A percentile compares a stretch with the other conserved stretches of the same genome.
Evolutionary conservation across 2,797 vertebrate species (phyloP).

Genomic region (Falco novaeseelandiae): DNA sequence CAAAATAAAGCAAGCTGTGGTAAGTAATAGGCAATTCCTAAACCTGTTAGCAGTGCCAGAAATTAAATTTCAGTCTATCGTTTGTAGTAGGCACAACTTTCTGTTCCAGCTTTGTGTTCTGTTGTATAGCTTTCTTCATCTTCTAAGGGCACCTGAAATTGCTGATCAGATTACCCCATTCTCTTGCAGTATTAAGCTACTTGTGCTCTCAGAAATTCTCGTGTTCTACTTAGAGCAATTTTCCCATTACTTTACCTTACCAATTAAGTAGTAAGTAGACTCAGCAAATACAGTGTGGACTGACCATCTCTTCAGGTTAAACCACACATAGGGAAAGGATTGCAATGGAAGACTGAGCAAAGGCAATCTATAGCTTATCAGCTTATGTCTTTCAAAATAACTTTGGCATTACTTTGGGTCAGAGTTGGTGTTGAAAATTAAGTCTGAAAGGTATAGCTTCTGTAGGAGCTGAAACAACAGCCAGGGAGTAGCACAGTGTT

Average conservation of each 20-base stretch:
- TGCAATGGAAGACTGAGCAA: neutral
- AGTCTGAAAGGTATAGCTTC: neutral
- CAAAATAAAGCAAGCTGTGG: neutral
- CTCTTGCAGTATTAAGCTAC: neutral
- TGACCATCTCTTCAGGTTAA: neutral
- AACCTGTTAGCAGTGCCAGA: neutral
- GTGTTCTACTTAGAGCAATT: neutral
- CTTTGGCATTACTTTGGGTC: neutral
- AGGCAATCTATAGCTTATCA: neutral
- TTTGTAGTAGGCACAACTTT: neutral
- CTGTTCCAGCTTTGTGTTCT: neutral
- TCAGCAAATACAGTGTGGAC: too few relatives aligned
- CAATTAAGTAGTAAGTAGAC: neutral
- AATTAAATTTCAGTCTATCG: neutral
- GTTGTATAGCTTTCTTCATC: neutral
- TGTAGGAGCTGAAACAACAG: neutral
- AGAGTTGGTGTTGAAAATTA: neutral
- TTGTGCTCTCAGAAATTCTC: neutral
- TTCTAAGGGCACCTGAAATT: neutral
- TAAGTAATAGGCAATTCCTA: constrained; percentile 32
- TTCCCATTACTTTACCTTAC: neutral
- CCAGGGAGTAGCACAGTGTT: neutral
- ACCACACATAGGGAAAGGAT: neutral
- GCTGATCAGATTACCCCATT: neutral
- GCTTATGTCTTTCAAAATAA: neutral